Evolutionary conservation across 2,888 invertebrate species (phyloP), one percentile per base, ranked within the genome.

Genomic region (Chelonus formosanus): DNA sequence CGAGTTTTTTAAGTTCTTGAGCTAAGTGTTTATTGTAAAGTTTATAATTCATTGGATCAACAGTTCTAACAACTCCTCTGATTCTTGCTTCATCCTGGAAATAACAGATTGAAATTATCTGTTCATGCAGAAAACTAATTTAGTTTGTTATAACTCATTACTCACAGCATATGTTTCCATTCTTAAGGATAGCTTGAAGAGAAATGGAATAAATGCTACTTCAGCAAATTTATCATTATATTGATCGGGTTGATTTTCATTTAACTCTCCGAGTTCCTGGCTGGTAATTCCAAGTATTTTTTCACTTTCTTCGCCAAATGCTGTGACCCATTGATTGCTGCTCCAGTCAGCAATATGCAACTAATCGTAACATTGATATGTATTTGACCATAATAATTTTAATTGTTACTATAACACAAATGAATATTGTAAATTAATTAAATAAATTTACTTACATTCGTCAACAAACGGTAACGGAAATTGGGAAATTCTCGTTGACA

Each of bases 141-240:
- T 20, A 2, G 20, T 20, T 20, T 20, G 20, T 20, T 20, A 20
- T 2, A 20, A 20, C 20, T 20, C 20, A 20, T 20, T 63, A 88
- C 90, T 89, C 85, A 95, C 97, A 82, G 95, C 97, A 82, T 91
- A 99, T 7, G 89, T 92, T 85, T 99, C 98, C 86, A 94, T 89
- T 85, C 95, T 96, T 43, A 93, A 91, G 65, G 97, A 88, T 74
- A 97, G 87, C 83, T 92, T 94, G 81, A 97, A 93, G 40, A 93
- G 87, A 78, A 89, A 95, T 0, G 90, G 89, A 78, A 89, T 91
- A 84, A 98, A 97, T 74, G 90, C 89, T 36, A 93, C 89, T 4
- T 90, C 88, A 34, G 90, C 88, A 75, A 96, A 91, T 64, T 92
- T 86, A 48, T 88, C 87, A 58, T 89, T 86, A 79, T 90, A 93